Evolutionary conservation across 2,888 invertebrate genomes (phyloP), one percentile per base, ranked within the genome.

Genomic region (Aricia artaxerxes): DNA sequence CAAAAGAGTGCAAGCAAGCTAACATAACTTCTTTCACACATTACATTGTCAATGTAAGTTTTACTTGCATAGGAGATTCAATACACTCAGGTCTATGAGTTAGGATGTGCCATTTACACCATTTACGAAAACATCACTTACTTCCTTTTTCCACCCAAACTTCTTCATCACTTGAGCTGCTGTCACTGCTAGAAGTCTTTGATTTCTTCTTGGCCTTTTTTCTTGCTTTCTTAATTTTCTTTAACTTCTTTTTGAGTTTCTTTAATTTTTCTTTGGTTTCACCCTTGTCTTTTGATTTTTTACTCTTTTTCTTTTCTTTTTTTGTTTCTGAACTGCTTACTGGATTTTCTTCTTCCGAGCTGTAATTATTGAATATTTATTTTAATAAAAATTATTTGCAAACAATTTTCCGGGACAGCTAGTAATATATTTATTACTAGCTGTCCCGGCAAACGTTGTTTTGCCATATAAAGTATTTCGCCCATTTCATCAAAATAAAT

Each of bases 81-180:
- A 24, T 7, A 44, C 9, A 44, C 2, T 44, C 44, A 44, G 44
- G 44, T 9, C 44, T 44, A 44, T 0, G 9, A 44, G 44, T 44
- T 9, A 44, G 44, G 7, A 44, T 7, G 6, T 44, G 44, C 9
- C 49, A 9, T 49, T 49, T 11, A 49, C 6, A 49, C 49, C 49
- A 49, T 49, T 49, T 49, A 24, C 4, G 16, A 44, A 75, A 49
- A 11, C 24, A 9, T 1, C 4, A 88, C 91, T 89, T 84, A 94
- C 90, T 91, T 84, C 95, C 95, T 91, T 96, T 97, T 86, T 97
- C 97, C 1, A 97, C 95, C 97, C 97, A 97, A 79, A 95, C 89
- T 80, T 96, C 96, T 81, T 95, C 95, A 44, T 90, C 93, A 13
- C 84, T 87, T 0, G 90, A 88, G 78, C 89, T 88, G 11, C 90